Evolutionary conservation across 2,113 vertebrate species (phyloP), one percentile per base, ranked within the genome.

Genomic region (Grantiella picta): DNA sequence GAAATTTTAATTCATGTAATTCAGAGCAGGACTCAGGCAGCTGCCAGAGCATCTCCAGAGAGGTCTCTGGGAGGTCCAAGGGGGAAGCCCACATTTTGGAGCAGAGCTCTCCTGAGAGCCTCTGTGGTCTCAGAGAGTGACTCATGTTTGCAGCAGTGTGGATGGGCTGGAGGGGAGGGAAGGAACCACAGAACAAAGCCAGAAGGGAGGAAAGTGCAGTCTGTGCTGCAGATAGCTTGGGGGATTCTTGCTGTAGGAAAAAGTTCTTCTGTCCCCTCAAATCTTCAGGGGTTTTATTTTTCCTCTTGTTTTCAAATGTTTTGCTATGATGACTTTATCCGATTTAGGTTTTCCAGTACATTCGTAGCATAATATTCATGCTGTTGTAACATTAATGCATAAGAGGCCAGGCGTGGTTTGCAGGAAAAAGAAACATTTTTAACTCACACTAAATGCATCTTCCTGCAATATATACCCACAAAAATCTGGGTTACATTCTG

Each of bases 51-150:
- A 20, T 4, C 9, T 82, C 57, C 27, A 18, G 0, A 21, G 56
- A 53, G 54, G 33, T 50, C 44, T 20, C 23, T 14, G 20, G 5
- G 4, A 21, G 71, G 2, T 21, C 15, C 16, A 7, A n/a, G 25
- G 12, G 35, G 10, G 12, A 40, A 70, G 23, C 6, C 54, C 21
- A 7, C 3, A 0, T 8, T 15, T 7, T 14, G 42, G n/a, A 66
- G 52, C 56, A 82, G 75, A 76, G 52, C 29, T 42, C 4, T 64
- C 20, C 52, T 71, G 61, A 84, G 68, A 81, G 13, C 22, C 23
- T 42, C 27, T 45, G 7, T 59, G 60, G 23, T 35, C 11, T 11
- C 1, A 2, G 4, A 16, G 27, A 40, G n/a, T 22, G 11, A 31
- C 21, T n/a, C 23, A 10, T 8, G 17, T 54, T 40, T 9, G 11